Conservation (phyloP, 30 jellyfish, hydroid and myxozoan genomes). For the Morbakka virulenta region DNA sequence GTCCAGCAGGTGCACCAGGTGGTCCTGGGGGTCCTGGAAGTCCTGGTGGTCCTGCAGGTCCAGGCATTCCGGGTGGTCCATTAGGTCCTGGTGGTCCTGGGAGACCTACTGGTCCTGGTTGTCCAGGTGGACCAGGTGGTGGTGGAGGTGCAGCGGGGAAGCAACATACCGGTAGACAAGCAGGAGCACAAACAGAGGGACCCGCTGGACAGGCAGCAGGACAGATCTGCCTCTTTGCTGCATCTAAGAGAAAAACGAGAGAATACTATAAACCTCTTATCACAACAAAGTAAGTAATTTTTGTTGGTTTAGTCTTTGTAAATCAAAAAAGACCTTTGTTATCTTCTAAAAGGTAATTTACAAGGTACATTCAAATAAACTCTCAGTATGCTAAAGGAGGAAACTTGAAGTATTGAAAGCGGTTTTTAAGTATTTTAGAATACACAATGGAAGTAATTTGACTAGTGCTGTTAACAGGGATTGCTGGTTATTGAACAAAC, state of each 20-base stretch:
- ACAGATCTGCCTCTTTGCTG: constrained; percentile 59
- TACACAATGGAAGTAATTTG: too few species aligned
- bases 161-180: constrained; percentile 83
- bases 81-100: constrained; percentile 99
- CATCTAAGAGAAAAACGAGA: constrained; percentile 10
- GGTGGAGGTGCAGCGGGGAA: constrained; percentile 93
- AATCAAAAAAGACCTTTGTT: too few species aligned
- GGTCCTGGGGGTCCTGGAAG: constrained; percentile 99
- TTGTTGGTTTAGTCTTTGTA: too few species aligned
- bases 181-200: constrained; percentile 95
- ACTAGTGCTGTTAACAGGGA: too few species aligned
- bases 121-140: constrained; percentile 99
- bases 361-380: too few species aligned
- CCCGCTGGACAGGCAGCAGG: constrained; percentile 85
- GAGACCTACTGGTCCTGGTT: constrained; percentile 99
- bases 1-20: constrained; percentile 97
- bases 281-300: too few species aligned
- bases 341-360: too few species aligned
- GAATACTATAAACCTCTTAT: background rate
- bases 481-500: too few species aligned
- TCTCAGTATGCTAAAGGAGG: too few species aligned
- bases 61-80: constrained; percentile 99
- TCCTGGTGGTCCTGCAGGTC: constrained; percentile 98
- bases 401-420: too few species aligned
- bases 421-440: too few species aligned